A percentile compares a stretch with the other conserved stretches of the same genome.
Evolutionary conservation across 2,888 invertebrate genomes (phyloP).

Genomic region (Galeopsomyia nigrocyanea): DNA sequence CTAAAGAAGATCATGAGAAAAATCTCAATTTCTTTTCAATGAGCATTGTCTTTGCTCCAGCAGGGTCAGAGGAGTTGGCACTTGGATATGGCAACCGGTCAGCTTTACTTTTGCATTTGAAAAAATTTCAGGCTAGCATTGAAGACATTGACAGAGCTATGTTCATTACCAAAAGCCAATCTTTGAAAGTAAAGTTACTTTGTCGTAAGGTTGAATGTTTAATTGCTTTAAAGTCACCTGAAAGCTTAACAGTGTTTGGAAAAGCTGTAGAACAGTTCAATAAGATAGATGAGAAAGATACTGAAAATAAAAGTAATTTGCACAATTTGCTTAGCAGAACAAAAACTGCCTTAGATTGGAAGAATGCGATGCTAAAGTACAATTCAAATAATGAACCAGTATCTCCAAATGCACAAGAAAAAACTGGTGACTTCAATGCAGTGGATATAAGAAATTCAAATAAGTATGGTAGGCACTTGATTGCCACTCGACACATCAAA

Average conservation of each 20-base stretch:
- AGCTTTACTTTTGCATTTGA: slow-evolving; percentile 67
- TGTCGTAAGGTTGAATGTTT: slow-evolving; percentile 73
- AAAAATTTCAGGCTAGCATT: slow-evolving; percentile 76
- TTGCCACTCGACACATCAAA: slow-evolving; percentile 76
- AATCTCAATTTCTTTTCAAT: not conserved
- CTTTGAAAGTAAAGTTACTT: slow-evolving; percentile 74
- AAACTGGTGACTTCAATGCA: not conserved
- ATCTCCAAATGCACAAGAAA: not conserved
- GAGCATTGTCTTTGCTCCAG: not conserved
- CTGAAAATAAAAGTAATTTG: not conserved
- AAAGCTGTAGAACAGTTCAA: not conserved
- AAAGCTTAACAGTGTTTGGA: too few species aligned
- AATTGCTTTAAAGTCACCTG: too few species aligned
- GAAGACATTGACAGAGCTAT: slow-evolving; percentile 78
- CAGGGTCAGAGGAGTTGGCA: not conserved
- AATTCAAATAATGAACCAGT: not conserved
- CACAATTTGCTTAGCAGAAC: not conserved
- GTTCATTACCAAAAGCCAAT: slow-evolving; percentile 73
- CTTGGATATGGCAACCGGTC: not conserved
- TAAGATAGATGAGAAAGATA: not conserved
- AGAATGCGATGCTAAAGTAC: not conserved
- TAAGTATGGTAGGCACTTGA: slow-evolving; percentile 78
- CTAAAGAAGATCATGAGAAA: not conserved
- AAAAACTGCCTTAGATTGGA: too few species aligned
- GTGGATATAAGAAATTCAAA: slow-evolving; percentile 69